Evolutionary conservation across 30 jellyfish, hydroid and myxozoan species (phyloP).

Genomic region (Turritopsis rubra): DNA sequence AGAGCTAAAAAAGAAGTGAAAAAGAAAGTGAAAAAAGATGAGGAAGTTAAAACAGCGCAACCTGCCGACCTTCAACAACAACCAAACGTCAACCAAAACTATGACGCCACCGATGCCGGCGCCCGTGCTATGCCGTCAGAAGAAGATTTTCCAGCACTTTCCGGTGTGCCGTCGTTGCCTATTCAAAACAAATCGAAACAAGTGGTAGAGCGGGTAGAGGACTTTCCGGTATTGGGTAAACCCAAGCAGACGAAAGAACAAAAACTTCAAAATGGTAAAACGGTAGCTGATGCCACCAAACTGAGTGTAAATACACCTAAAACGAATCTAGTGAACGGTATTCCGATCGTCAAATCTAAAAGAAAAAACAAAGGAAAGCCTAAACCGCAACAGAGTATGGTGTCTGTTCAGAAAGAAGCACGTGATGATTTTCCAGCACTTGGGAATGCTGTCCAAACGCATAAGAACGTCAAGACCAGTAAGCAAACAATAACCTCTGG

Average conservation of each 20-base stretch:
- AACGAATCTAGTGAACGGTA: neutral
- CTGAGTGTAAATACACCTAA: neutral
- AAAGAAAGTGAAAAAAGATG: conserved; percentile 19
- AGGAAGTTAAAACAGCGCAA: neutral
- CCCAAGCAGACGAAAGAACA: neutral
- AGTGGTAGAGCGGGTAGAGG: conserved; percentile 22
- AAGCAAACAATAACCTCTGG: too few species aligned
- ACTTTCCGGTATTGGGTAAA: conserved; percentile 19
- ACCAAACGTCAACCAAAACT: neutral
- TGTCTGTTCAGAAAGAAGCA: neutral
- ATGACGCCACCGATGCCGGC: neutral
- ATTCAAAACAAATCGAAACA: conserved; percentile 3
- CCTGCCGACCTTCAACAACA: too few species aligned
- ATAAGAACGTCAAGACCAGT: neutral
- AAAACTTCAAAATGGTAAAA: neutral
- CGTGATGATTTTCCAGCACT: conserved; percentile 19
- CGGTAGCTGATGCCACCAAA: neutral
- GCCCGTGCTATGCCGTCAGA: conserved; percentile 15
- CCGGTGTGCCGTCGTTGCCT: conserved; percentile 24
- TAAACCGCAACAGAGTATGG: neutral
- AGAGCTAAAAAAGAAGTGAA: neutral
- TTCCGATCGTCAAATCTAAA: conserved; percentile 4
- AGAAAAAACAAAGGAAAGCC: conserved; percentile 15
- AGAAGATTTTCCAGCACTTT: conserved; percentile 38
- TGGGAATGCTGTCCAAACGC: neutral